phyloP scores from a whole-genome alignment of 2,113 vertebrate species.

The Pteruthius melanotis region DNA sequence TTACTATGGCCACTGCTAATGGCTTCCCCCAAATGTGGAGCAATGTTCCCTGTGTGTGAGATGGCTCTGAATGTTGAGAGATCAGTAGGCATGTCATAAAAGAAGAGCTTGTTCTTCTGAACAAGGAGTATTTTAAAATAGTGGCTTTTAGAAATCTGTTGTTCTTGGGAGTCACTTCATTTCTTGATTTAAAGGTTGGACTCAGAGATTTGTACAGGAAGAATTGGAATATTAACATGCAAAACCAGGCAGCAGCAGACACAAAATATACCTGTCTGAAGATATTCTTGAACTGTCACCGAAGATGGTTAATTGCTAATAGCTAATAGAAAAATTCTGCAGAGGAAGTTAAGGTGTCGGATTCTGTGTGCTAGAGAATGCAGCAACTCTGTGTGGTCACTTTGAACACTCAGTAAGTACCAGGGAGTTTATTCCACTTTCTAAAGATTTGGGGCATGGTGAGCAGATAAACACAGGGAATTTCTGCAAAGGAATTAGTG shows the following conservation, averaged over 20 bases:
- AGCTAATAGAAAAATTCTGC: background rate
- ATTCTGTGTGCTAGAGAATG: background rate
- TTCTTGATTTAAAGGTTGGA: background rate
- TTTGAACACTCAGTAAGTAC: background rate
- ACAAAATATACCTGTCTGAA: background rate
- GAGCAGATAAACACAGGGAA: background rate
- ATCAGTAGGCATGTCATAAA: background rate
- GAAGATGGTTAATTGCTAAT: background rate
- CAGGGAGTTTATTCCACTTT: background rate
- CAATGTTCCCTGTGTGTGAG: background rate
- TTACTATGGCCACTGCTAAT: background rate
- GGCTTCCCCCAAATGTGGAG: background rate
- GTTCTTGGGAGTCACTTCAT: background rate
- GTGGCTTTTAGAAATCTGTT: background rate
- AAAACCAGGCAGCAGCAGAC: background rate
- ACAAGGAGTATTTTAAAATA: background rate
- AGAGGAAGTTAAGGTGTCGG: background rate
- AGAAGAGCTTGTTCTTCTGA: background rate
- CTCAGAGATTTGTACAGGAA: background rate
- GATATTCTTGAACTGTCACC: background rate
- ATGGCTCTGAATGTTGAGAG: background rate
- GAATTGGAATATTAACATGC: background rate
- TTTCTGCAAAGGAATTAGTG: background rate
- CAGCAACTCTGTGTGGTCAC: background rate
- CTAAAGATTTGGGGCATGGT: background rate